Evolutionary conservation across 2,113 vertebrate genomes (phyloP).

Genomic region (Xiphophorus maculatus): DNA sequence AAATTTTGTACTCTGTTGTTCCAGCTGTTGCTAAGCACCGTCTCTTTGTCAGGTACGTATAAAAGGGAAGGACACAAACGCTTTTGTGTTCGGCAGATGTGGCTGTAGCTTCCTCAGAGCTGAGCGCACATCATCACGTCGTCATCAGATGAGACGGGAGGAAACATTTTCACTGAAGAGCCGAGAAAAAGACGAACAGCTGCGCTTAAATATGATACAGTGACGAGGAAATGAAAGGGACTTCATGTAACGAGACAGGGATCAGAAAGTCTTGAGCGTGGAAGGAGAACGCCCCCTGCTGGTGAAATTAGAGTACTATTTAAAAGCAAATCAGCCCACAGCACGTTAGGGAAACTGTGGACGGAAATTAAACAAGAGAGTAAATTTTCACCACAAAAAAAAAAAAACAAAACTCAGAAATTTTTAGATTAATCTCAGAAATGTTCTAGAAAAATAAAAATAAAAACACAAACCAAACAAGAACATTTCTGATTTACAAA

Average conservation of each 20-base stretch:
- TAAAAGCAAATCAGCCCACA: background rate
- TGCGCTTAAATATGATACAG: background rate
- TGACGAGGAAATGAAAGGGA: background rate
- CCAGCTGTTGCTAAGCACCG: constrained; percentile 42
- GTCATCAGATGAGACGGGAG: background rate
- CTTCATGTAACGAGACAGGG: background rate
- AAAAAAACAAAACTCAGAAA: no score
- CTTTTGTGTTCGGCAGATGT: background rate
- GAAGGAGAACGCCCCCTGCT: constrained; percentile 20
- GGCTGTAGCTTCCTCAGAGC: background rate
- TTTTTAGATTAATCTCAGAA: no score
- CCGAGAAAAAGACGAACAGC: background rate
- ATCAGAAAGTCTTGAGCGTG: background rate
- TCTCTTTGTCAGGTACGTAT: background rate
- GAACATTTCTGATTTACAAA: no score
- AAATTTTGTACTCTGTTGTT: no score
- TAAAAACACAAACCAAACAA: no score
- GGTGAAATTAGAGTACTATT: background rate
- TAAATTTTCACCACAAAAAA: no score
- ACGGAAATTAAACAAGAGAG: no score
- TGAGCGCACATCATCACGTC: background rate
- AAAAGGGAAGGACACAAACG: background rate
- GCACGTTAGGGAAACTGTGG: no score
- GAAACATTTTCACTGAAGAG: background rate
- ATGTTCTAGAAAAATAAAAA: no score